Evolutionary conservation across 2,797 vertebrate species (phyloP).

Genomic region (Myiotriccus ornatus): DNA sequence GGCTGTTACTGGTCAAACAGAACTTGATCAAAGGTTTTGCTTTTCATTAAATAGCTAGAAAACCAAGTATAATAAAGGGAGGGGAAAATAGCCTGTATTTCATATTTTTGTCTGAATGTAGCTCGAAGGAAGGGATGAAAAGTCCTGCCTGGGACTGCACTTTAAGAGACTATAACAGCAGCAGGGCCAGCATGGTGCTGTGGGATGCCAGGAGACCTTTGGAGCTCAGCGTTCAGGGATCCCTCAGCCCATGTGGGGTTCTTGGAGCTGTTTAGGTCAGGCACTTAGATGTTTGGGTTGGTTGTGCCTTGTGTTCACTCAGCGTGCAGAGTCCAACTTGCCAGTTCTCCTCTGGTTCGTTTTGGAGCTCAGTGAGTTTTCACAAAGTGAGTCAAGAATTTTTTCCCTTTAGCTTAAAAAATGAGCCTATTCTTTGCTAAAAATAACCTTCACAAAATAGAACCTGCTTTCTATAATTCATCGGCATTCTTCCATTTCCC

Average conservation of each 20-base stretch:
- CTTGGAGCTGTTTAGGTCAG: too few relatives aligned
- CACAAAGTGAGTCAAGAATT: neutral
- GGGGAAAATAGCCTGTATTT: fast-evolving
- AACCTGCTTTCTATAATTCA: conserved; percentile 49
- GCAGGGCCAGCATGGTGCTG: neutral
- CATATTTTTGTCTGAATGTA: neutral
- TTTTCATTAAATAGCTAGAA: neutral
- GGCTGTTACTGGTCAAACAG: neutral
- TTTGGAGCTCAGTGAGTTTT: neutral
- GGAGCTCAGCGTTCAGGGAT: neutral
- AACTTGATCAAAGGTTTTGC: neutral
- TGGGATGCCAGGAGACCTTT: neutral
- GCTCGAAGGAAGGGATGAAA: neutral
- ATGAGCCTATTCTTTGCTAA: conserved; percentile 18
- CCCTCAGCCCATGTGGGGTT: fast-evolving
- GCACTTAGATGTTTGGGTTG: fast-evolving
- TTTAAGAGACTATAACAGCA: fast-evolving
- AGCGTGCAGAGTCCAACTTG: neutral
- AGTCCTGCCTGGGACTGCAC: neutral
- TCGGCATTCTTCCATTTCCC: neutral
- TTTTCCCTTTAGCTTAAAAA: conserved; percentile 1
- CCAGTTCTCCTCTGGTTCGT: neutral
- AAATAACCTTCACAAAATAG: conserved; percentile 51
- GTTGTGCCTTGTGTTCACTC: neutral
- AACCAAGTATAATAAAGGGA: neutral